Evolutionary conservation across 2,888 invertebrate species (phyloP).

Genomic region (Tetheella fluctuosa): DNA sequence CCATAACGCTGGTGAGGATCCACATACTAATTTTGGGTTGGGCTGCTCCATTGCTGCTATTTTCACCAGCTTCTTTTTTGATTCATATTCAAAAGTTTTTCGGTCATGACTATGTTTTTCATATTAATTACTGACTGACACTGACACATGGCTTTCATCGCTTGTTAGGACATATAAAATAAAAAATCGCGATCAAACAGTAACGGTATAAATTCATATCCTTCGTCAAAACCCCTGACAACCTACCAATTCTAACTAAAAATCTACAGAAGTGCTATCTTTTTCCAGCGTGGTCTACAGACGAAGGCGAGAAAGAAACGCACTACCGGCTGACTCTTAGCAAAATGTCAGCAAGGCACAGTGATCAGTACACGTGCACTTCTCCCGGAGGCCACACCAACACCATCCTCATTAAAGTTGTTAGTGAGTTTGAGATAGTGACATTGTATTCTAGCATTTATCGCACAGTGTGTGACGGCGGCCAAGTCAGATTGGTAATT

Average conservation of each 20-base stretch:
- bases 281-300: slow-evolving; percentile 88
- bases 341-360: slow-evolving; percentile 92
- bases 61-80: too few species aligned
- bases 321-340: slow-evolving; percentile 92
- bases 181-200: too few species aligned
- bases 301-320: slow-evolving; percentile 89
- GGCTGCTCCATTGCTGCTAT: too few species aligned
- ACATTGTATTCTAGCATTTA: slow-evolving; percentile 1
- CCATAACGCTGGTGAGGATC: slow-evolving; percentile 88
- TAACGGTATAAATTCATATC: too few species aligned
- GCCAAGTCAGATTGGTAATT: too few species aligned
- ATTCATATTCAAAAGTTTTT: too few species aligned
- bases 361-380: slow-evolving; percentile 93
- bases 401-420: slow-evolving; percentile 88
- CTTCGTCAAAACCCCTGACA: too few species aligned
- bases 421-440: slow-evolving; percentile 85
- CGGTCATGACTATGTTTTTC: too few species aligned
- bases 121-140: too few species aligned
- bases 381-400: slow-evolving; percentile 92
- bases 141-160: too few species aligned
- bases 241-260: too few species aligned
- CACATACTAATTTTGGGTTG: not conserved
- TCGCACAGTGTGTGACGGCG: not conserved
- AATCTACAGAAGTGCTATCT: slow-evolving; percentile 5
- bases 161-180: too few species aligned